Percentiles rank a stretch among this genome's conserved stretches.
Evolutionary conservation across 53 echinoderm and acorn worm genomes (phyloP).

Genomic region (Holothuria scabra): DNA sequence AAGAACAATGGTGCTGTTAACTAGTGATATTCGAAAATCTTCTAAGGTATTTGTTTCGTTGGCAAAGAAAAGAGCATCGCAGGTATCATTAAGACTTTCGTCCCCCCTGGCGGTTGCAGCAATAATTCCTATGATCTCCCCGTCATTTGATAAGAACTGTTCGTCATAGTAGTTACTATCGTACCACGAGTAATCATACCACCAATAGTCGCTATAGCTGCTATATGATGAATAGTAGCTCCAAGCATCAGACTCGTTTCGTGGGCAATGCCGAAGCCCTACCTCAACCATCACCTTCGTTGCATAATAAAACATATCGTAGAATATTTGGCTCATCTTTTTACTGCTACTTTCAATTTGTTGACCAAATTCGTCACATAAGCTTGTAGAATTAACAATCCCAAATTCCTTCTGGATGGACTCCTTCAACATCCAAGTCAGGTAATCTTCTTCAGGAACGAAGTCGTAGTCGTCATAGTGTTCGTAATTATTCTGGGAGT

Average conservation of each 20-base stretch:
- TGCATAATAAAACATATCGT: conserved; percentile 18
- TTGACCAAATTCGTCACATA: conserved; percentile 7
- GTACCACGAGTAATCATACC: conserved; percentile 13
- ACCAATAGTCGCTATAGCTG: not conserved
- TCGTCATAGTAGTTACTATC: not conserved
- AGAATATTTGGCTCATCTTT: not conserved
- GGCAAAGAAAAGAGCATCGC: conserved; percentile 55
- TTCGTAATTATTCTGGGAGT: not conserved
- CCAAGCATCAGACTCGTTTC: conserved; percentile 5
- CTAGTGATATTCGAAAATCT: not conserved
- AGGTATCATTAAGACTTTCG: conserved; percentile 51
- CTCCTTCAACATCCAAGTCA: not conserved
- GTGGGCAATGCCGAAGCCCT: conserved; percentile 8
- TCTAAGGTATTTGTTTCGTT: conserved; percentile 32
- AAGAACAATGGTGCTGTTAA: not conserved
- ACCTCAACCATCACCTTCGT: not conserved
- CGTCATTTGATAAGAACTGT: not conserved
- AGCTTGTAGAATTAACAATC: not conserved
- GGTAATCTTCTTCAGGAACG: not conserved
- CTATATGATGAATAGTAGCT: not conserved
- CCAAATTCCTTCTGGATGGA: not conserved
- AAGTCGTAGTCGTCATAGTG: not conserved
- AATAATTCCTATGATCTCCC: conserved; percentile 50
- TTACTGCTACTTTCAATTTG: not conserved
- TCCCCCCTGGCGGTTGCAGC: conserved; percentile 57